phyloP scores from a whole-genome alignment of 53 echinoderm and acorn worm genomes.

The Holothuria scabra region DNA sequence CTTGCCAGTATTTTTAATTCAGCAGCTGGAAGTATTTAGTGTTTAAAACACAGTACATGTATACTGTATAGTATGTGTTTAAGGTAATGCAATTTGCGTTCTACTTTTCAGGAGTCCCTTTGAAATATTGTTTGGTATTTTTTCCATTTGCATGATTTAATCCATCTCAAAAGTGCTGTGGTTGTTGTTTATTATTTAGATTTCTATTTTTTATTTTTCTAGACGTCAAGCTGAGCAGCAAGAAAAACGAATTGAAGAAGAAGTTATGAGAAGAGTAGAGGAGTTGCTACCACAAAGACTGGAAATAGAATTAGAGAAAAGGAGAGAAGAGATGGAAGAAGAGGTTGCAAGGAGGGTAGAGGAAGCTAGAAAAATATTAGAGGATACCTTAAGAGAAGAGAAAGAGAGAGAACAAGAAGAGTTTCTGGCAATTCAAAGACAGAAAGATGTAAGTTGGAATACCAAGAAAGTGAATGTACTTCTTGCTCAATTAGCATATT shows the following conservation, averaged over 20 bases:
- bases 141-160: no score
- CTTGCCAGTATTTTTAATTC: no score
- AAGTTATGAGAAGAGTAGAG: constrained; percentile 89
- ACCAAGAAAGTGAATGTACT: no score
- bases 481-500: no score
- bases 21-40: no score
- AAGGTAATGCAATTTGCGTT: no score
- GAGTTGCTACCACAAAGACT: constrained; percentile 94
- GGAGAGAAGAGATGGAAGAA: constrained; percentile 92
- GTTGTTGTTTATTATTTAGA: no score
- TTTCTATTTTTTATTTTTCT: not conserved
- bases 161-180: no score
- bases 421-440: constrained; percentile 75
- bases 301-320: constrained; percentile 90
- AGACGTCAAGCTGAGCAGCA: constrained; percentile 95
- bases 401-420: constrained; percentile 68
- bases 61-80: no score
- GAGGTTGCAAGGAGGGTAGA: constrained; percentile 93
- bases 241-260: constrained; percentile 90
- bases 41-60: no score
- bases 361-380: constrained; percentile 88
- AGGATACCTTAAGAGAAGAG: constrained; percentile 83
- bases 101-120: no score
- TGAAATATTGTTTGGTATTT: no score
- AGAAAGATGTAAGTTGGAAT: constrained; percentile 76